Evolutionary conservation across 2,113 vertebrate genomes (phyloP).

Genomic region (Plectropomus leopardus): DNA sequence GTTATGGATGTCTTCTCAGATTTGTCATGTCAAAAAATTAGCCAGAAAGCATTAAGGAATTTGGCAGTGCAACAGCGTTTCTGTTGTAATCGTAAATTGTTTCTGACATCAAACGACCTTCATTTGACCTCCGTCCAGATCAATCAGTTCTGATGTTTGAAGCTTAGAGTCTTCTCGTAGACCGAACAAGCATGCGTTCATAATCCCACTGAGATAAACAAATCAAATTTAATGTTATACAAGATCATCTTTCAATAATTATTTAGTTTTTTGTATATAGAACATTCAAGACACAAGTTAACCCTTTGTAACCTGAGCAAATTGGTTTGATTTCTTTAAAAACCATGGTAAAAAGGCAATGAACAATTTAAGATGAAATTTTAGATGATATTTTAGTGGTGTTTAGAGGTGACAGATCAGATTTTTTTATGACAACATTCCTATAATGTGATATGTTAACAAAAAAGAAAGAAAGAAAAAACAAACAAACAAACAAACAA

Average conservation of each 20-base stretch:
- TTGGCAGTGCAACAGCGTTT: background rate
- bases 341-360: too few relatives aligned
- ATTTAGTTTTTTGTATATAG: background rate
- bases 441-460: too few relatives aligned
- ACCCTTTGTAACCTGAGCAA: too few relatives aligned
- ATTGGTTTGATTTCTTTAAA: too few relatives aligned
- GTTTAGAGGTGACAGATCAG: too few relatives aligned
- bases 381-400: too few relatives aligned
- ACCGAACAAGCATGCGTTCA: background rate
- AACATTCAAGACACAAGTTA: too few relatives aligned
- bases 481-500: too few relatives aligned
- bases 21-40: slow-evolving; percentile 11
- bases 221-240: background rate
- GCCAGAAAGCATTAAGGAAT: background rate
- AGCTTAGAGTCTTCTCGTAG: background rate
- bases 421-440: too few relatives aligned
- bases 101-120: slow-evolving; percentile 37
- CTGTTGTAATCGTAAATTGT: background rate
- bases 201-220: background rate
- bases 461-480: too few relatives aligned
- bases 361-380: too few relatives aligned
- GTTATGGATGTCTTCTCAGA: background rate
- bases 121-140: slow-evolving; percentile 36
- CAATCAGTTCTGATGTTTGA: background rate
- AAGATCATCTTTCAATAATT: background rate